A percentile compares a stretch with the other conserved stretches of the same genome.
phyloP scores from a whole-genome alignment of 2,797 vertebrate genomes.

The Echeneis naucrates region DNA sequence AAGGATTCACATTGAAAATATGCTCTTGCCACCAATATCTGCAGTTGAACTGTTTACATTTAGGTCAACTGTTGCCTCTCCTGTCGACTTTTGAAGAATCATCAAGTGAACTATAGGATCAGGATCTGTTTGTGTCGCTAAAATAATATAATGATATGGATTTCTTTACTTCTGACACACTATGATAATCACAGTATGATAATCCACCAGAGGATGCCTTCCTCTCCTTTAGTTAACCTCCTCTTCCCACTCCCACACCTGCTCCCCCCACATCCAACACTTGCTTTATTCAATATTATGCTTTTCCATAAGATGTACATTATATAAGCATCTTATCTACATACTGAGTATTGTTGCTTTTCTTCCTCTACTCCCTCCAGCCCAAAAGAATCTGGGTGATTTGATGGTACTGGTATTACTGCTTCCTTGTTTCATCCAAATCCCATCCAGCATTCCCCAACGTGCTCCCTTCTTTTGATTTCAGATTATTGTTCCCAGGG shows the following conservation, averaged over 20 bases:
- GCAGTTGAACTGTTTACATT: conserved; percentile 7
- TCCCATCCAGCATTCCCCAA: conserved; percentile 40
- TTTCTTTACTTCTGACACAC: conserved; percentile 15
- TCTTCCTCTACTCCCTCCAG: conserved; percentile 1
- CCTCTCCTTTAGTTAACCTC: conserved; percentile 3
- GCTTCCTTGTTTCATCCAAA: conserved; percentile 35
- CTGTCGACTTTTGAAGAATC: conserved; percentile 5
- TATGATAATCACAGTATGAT: conserved; percentile 28
- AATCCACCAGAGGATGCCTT: not conserved
- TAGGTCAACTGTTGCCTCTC: not conserved
- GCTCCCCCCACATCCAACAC: too few species aligned
- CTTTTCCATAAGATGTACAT: conserved; percentile 1
- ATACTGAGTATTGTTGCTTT: not conserved
- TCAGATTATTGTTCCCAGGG: conserved; percentile 26
- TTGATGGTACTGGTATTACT: conserved; percentile 19
- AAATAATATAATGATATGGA: conserved; percentile 19
- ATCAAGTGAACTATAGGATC: conserved; percentile 8
- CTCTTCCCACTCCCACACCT: not conserved
- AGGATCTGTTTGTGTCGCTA: conserved; percentile 1
- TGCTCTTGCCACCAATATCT: not conserved
- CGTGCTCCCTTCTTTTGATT: conserved; percentile 59
- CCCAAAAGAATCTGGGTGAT: conserved; percentile 2
- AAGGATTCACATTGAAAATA: conserved; percentile 7
- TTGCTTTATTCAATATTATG: not conserved
- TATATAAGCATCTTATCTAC: conserved; percentile 12